Evolutionary conservation across 2,113 vertebrate genomes (phyloP).

Genomic region (Gracilinanus agilis): DNA sequence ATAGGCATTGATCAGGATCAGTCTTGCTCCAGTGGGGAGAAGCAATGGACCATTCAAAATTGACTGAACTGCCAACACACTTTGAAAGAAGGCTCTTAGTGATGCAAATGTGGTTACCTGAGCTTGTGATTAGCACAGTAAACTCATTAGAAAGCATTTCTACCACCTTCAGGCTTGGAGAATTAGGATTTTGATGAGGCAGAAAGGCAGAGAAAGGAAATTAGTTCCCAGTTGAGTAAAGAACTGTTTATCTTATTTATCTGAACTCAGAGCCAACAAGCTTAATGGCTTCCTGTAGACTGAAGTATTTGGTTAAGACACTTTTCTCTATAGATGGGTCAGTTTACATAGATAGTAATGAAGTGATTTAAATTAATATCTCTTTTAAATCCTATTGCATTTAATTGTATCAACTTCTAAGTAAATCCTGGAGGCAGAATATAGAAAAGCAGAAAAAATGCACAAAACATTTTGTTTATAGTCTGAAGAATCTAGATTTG

Average conservation of each 20-base stretch:
- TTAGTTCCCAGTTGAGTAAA: neutral
- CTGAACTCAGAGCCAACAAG: neutral
- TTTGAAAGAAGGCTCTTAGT: neutral
- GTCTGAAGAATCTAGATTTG: neutral
- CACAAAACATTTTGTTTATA: neutral
- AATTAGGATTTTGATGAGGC: neutral
- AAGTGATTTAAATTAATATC: neutral
- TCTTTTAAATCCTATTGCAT: neutral
- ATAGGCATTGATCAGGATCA: neutral
- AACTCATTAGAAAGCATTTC: neutral
- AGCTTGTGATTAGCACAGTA: neutral
- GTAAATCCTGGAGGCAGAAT: neutral
- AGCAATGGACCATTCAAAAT: neutral
- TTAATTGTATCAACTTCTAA: neutral
- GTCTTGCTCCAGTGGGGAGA: neutral
- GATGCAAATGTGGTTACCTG: constrained; percentile 4
- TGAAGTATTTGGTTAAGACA: neutral
- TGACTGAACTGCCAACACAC: neutral
- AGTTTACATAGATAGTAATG: neutral
- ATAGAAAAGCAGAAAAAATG: neutral
- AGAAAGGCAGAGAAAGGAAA: neutral
- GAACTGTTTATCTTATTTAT: neutral
- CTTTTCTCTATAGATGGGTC: neutral
- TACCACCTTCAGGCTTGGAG: neutral
- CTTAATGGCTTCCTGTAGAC: neutral